phyloP scores from a whole-genome alignment of 2,888 invertebrate species.

The Escarpia spicata region DNA sequence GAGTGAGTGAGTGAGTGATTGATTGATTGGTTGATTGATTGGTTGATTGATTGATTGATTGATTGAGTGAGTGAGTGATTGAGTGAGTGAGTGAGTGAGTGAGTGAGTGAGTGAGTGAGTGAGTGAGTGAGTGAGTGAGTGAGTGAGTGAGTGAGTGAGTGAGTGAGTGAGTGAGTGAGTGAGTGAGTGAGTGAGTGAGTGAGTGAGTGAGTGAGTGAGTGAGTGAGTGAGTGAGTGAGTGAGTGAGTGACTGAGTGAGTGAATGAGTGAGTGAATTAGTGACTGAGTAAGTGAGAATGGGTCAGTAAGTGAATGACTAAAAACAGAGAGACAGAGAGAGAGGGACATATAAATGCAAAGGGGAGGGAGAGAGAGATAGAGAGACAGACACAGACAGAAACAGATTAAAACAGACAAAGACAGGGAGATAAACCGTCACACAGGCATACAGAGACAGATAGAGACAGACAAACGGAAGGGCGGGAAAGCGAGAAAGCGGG shows the following conservation, averaged over 20 bases:
- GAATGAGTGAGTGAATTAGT: conserved; percentile 10
- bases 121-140: conserved; percentile 22
- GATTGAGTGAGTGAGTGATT: conserved; percentile 19
- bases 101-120: conserved; percentile 13
- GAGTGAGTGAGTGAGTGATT: not conserved
- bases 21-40: not conserved
- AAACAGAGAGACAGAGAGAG: too few relatives aligned
- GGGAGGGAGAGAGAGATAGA: too few relatives aligned
- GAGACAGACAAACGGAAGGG: too few relatives aligned
- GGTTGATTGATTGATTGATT: not conserved
- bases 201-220: conserved; percentile 18
- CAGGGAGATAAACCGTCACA: too few relatives aligned
- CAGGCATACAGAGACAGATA: too few relatives aligned
- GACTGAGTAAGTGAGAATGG: not conserved
- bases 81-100: conserved; percentile 21
- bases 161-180: conserved; percentile 22
- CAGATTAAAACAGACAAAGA: too few relatives aligned
- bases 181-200: conserved; percentile 14
- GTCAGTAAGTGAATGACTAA: not conserved
- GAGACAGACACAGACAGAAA: too few relatives aligned
- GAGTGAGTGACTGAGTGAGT: conserved; percentile 19
- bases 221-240: conserved; percentile 20
- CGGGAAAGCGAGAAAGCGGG: too few relatives aligned
- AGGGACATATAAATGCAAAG: too few relatives aligned
- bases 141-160: conserved; percentile 26